Percentiles rank a stretch among this genome's conserved stretches.
Conservation (phyloP, 2,113 vertebrate genomes). For the Atherinomorus stipes region DNA sequence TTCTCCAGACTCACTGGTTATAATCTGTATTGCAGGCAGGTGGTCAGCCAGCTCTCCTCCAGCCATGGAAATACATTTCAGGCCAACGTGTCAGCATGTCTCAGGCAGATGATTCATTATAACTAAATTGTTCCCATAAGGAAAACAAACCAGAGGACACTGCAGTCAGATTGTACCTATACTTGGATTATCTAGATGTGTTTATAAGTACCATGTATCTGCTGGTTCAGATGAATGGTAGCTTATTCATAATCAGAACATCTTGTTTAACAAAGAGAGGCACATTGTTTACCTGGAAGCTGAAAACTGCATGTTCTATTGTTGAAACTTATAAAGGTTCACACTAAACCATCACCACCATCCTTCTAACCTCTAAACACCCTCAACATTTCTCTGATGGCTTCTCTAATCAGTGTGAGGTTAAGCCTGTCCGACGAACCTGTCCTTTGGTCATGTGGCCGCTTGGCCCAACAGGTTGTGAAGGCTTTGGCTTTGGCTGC, state of each 20-base stretch:
- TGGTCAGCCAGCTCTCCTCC: slow-evolving; percentile 43
- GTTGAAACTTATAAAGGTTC: background rate
- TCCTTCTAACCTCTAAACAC: background rate
- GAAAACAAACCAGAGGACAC: background rate
- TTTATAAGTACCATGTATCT: background rate
- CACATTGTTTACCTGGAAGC: background rate
- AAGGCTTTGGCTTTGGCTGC: slow-evolving; percentile 80
- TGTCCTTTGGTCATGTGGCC: slow-evolving; percentile 86
- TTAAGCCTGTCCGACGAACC: slow-evolving; percentile 64
- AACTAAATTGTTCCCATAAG: background rate
- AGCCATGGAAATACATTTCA: slow-evolving; percentile 5
- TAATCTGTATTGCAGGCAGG: slow-evolving; percentile 61
- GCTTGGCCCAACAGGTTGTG: slow-evolving; percentile 90
- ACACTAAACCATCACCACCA: background rate
- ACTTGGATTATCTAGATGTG: too few relatives aligned
- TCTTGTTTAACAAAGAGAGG: background rate
- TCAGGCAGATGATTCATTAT: slow-evolving; percentile 5
- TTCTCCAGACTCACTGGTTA: slow-evolving; percentile 41
- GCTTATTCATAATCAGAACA: background rate
- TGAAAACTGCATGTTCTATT: background rate
- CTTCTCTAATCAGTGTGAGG: slow-evolving; percentile 15
- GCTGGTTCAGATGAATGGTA: background rate
- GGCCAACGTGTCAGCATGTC: background rate
- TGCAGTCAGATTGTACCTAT: background rate
- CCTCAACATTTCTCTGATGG: slow-evolving; percentile 21